phyloP scores from a whole-genome alignment of 2,797 vertebrate species.

The Acipenser ruthenus region DNA sequence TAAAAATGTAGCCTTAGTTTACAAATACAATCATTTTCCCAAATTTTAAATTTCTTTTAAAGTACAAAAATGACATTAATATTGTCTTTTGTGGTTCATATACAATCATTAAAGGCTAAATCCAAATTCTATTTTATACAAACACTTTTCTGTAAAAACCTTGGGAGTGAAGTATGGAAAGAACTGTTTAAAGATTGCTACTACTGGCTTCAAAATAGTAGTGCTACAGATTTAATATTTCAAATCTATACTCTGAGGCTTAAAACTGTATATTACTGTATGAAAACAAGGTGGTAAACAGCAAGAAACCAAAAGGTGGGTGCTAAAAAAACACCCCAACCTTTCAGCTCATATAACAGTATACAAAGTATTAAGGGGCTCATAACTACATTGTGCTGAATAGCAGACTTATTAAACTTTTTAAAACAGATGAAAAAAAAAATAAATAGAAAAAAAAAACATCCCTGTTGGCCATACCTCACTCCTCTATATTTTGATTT shows the following conservation, averaged over 20 bases:
- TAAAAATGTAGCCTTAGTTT: slow-evolving; percentile 91
- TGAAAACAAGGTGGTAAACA: slow-evolving; percentile 27
- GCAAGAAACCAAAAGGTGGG: too few relatives aligned
- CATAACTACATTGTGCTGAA: slow-evolving; percentile 64
- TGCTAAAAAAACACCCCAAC: too few relatives aligned
- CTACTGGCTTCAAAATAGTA: slow-evolving; percentile 82
- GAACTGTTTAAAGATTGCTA: slow-evolving; percentile 71
- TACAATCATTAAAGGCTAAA: slow-evolving; percentile 95
- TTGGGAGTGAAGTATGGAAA: slow-evolving; percentile 69
- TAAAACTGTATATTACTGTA: slow-evolving; percentile 15
- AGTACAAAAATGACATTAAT: slow-evolving; percentile 92
- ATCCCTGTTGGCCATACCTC: slow-evolving; percentile 85
- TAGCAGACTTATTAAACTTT: slow-evolving; percentile 69
- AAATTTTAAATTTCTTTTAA: slow-evolving; percentile 66
- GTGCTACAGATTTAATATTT: slow-evolving; percentile 68
- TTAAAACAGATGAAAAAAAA: slow-evolving; percentile 65
- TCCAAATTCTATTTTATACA: slow-evolving; percentile 88
- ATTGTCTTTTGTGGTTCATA: slow-evolving; percentile 91
- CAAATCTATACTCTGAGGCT: not conserved
- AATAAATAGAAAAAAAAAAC: slow-evolving; percentile 57
- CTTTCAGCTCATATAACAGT: slow-evolving; percentile 33
- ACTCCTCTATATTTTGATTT: slow-evolving; percentile 79
- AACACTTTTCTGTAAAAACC: slow-evolving; percentile 78
- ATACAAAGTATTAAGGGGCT: slow-evolving; percentile 63
- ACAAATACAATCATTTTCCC: slow-evolving; percentile 93